Conservation (phyloP, 1,140 invertebrate genomes). For the Drosophila quadrilineata region DNA sequence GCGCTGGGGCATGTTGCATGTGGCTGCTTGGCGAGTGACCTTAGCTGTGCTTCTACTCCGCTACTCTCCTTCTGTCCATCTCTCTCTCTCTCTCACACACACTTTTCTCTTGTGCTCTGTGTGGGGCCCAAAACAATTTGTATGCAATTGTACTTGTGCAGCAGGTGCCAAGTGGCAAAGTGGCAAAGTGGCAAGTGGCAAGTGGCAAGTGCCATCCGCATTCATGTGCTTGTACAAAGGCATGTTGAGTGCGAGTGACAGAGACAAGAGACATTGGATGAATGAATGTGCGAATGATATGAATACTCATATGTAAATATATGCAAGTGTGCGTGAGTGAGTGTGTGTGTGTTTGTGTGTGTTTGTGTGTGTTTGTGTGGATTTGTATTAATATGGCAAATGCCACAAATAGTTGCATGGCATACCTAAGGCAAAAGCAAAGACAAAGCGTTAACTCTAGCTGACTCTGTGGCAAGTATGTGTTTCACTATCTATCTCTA, state of each 20-base stretch:
- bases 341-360: background rate
- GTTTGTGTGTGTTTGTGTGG: conserved; percentile 12
- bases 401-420: conserved; percentile 59
- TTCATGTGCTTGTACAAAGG: conserved; percentile 25
- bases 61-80: background rate
- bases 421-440: conserved; percentile 35
- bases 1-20: background rate
- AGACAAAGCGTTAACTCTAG: conserved; percentile 17
- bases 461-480: conserved; percentile 23
- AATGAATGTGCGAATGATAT: background rate
- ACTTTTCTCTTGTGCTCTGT: background rate
- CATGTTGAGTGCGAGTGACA: conserved; percentile 1
- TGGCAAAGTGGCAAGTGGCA: conserved; percentile 47
- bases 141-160: conserved; percentile 21
- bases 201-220: conserved; percentile 28
- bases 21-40: background rate
- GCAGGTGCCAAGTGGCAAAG: conserved; percentile 47
- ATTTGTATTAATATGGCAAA: conserved; percentile 56
- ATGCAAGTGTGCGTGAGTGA: background rate
- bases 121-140: conserved; percentile 12
- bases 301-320: background rate
- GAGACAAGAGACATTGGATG: background rate
- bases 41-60: background rate
- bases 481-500: conserved; percentile 54
- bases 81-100: background rate